A percentile compares a stretch with the other conserved stretches of the same genome.
Evolutionary conservation across 2,113 vertebrate species (phyloP).

Genomic region (Ivindomyrus marchei): DNA sequence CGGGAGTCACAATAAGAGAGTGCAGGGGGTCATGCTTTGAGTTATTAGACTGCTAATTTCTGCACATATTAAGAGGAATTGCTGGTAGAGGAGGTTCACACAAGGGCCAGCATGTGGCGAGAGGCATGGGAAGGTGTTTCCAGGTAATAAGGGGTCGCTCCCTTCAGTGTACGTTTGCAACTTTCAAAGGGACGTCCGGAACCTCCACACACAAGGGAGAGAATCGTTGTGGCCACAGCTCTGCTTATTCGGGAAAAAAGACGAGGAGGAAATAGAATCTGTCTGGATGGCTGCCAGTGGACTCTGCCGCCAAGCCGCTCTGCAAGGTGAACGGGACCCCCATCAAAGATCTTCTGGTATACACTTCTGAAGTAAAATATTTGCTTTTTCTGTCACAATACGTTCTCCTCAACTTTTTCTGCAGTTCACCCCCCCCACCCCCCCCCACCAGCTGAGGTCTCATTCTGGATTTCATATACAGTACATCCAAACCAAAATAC

Average conservation of each 20-base stretch:
- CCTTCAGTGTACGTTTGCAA: conserved; percentile 11
- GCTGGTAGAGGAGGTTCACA: background rate
- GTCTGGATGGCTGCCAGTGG: conserved; percentile 20
- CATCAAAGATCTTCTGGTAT: conserved; percentile 26
- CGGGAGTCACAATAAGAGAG: background rate
- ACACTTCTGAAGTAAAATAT: conserved; percentile 35
- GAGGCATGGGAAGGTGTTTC: background rate
- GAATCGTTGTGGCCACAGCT: conserved; percentile 36
- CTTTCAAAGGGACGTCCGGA: conserved; percentile 31
- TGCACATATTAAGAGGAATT: conserved; percentile 8
- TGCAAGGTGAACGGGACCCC: conserved; percentile 33
- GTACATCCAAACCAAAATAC: background rate
- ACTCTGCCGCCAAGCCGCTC: conserved; percentile 9
- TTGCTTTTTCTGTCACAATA: conserved; percentile 23
- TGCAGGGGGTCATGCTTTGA: background rate
- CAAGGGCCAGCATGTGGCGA: background rate
- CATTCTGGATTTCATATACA: background rate
- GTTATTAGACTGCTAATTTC: conserved; percentile 21
- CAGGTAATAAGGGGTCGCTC: background rate
- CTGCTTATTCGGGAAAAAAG: conserved; percentile 33
- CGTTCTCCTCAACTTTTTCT: conserved; percentile 7
- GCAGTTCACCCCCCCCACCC: background rate
- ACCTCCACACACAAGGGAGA: conserved; percentile 21
- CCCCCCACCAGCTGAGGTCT: background rate
- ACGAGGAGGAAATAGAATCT: conserved; percentile 36